These are phyloP conservation scores for Carterocephalus palaemon DNA, from an alignment of 2,888 invertebrate species.

Conservation along the genomic window DNA sequence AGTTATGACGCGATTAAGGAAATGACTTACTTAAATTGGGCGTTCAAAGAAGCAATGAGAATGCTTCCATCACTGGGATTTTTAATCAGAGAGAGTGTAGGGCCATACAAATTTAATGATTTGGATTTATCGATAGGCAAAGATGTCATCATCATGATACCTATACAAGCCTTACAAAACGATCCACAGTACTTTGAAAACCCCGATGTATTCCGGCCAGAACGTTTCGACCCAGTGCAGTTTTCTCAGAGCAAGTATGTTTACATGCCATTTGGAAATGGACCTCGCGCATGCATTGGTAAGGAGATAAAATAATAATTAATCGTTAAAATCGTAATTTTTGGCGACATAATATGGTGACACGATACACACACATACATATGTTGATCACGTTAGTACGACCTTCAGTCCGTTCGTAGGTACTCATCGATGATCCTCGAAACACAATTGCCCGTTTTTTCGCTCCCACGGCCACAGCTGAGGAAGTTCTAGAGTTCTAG, in stretches of 20 bases:
- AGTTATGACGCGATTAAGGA: slow-evolving; percentile 31
- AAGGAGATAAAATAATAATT: neutral
- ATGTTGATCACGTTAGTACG: too few relatives aligned
- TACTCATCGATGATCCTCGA: too few relatives aligned
- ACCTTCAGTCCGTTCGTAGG: too few relatives aligned
- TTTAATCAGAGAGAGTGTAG: slow-evolving; percentile 27
- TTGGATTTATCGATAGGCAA: slow-evolving; percentile 36
- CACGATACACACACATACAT: too few relatives aligned
- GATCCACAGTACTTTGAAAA: slow-evolving; percentile 39
- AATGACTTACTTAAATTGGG: slow-evolving; percentile 31
- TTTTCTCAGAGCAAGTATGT: slow-evolving; percentile 11
- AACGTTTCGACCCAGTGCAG: slow-evolving; percentile 33
- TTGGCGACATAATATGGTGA: too few relatives aligned
- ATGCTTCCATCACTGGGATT: slow-evolving; percentile 31
- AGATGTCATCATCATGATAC: slow-evolving; percentile 35
- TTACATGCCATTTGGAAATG: slow-evolving; percentile 24
- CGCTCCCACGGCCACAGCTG: too few relatives aligned
- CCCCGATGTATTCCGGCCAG: slow-evolving; percentile 38
- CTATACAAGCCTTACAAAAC: slow-evolving; percentile 38
- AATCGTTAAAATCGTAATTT: too few relatives aligned
- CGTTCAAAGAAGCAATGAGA: slow-evolving; percentile 34
- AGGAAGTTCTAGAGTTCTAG: too few relatives aligned
- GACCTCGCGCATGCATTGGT: slow-evolving; percentile 26
- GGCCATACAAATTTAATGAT: slow-evolving; percentile 34
- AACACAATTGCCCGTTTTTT: too few relatives aligned